Base-by-base conservation (phyloP, 2,113 vertebrate genomes). In the Rhipidura dahli region DNA sequence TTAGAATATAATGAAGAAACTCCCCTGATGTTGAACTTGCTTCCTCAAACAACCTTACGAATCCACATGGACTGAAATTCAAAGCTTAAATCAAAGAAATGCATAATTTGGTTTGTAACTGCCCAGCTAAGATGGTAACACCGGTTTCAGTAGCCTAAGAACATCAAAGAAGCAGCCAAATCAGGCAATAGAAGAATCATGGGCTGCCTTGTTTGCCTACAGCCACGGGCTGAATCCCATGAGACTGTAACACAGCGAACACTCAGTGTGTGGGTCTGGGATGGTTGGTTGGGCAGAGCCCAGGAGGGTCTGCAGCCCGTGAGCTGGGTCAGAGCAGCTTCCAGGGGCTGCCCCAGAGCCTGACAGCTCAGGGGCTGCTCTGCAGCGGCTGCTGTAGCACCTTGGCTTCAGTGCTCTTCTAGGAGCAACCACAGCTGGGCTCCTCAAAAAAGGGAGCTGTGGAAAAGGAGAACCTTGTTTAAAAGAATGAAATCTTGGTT, bases 201-300 rank as follows among this genome's bases (percentile, higher is more conserved):
- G 24, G 60, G 14, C 44, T 60, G 54, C 50, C 39, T 33, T 23
- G 4, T 16, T 49, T 64, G 19, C 44, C 49, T 78, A 7, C 22
- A 54, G 31, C 0, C 1, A 16, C 1, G 1, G 4, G 11, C 11
- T 0, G 1, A 44, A 11, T 57, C 12, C 35, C 33, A 1, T 10
- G 26, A 71, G 56, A 19, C 42, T 9, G 1, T 17, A 9, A 28
- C 42, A 9, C 0, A 2, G 45, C 13, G 42, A 13, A 53, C 1
- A 0, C 51, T 31, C 45, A 10, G 51, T 6, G 26, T 27, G 5
- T 23, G 8, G n/a, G 18, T 26, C 9, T 33, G 47, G 57, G 57
- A 7, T 17, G 33, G 9, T 2, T 22, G 59, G 26, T 9, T 33
- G n/a, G 45, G 85, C 28, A 70, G 66, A 31, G 54, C 61, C 20